Evolutionary conservation across 2,797 vertebrate genomes (phyloP).

Genomic region (Argya squamiceps): DNA sequence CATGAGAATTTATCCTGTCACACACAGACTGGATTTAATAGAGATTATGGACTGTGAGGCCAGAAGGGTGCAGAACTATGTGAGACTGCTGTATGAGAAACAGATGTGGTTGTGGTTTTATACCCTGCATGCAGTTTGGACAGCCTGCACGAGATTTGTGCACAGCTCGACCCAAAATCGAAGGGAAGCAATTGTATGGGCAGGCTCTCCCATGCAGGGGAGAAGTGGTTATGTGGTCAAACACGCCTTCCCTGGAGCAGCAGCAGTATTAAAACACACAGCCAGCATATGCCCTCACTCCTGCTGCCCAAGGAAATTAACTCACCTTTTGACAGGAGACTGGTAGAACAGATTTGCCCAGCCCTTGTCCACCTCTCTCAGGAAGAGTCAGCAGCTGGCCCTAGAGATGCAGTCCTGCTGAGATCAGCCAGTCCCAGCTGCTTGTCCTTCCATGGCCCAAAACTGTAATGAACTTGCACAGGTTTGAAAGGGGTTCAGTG

Average conservation of each 20-base stretch:
- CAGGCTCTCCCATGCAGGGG: background rate
- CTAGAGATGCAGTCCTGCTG: background rate
- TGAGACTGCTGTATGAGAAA: background rate
- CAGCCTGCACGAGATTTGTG: background rate
- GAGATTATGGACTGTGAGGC: background rate
- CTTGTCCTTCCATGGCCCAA: background rate
- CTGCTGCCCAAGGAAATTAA: background rate
- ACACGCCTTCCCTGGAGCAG: background rate
- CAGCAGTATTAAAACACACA: background rate
- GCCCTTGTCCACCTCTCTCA: background rate
- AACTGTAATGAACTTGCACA: background rate
- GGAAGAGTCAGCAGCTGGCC: background rate
- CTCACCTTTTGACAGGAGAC: background rate
- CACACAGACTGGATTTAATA: background rate
- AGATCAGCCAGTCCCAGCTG: background rate
- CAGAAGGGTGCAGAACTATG: background rate
- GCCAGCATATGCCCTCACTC: accelerated
- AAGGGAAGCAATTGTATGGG: background rate
- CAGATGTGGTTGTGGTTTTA: background rate
- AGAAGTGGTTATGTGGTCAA: background rate
- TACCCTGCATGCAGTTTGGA: background rate
- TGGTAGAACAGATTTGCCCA: background rate
- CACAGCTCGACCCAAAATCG: background rate
- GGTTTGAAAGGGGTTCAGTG: background rate
- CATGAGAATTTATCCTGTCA: background rate